These are phyloP conservation scores for Cataglyphis hispanica DNA, from an alignment of 1,140 invertebrate genomes.

Conservation along the genomic window DNA sequence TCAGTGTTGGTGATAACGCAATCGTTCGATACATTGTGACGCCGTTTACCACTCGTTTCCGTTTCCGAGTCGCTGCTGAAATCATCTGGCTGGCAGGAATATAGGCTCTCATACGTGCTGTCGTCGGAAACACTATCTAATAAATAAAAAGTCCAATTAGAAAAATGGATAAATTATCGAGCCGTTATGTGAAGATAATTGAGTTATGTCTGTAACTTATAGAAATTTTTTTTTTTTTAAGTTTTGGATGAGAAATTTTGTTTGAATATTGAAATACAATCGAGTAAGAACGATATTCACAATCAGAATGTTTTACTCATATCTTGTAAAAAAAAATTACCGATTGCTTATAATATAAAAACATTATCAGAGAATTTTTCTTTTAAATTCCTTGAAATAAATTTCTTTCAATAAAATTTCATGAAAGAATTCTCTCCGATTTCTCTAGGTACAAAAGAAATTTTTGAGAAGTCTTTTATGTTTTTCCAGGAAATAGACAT, in stretches of 20 bases:
- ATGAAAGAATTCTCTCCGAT: too few relatives aligned
- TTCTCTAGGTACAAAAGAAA: too few relatives aligned
- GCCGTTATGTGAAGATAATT: background rate
- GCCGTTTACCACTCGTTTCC: slow-evolving; percentile 55
- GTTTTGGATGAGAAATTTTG: background rate
- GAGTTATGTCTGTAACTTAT: background rate
- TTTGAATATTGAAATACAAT: background rate
- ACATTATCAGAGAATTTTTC: too few relatives aligned
- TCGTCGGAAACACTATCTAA: slow-evolving; percentile 83
- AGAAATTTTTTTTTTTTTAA: background rate
- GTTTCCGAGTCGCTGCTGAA: slow-evolving; percentile 79
- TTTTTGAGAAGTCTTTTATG: too few relatives aligned
- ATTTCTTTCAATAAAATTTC: too few relatives aligned
- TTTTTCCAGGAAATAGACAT: too few relatives aligned
- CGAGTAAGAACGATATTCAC: background rate
- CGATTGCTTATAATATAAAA: too few relatives aligned
- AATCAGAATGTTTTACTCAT: too few relatives aligned
- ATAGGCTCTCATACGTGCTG: slow-evolving; percentile 83
- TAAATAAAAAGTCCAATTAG: slow-evolving; percentile 19
- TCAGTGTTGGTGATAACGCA: slow-evolving; percentile 21
- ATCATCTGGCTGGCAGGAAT: slow-evolving; percentile 77
- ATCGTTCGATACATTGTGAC: background rate
- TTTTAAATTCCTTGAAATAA: too few relatives aligned
- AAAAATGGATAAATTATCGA: background rate
- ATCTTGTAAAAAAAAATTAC: too few relatives aligned